Percentiles rank a stretch among this genome's conserved stretches.
phyloP scores from a whole-genome alignment of 2,113 vertebrate genomes.

The Eurystomus gularis region DNA sequence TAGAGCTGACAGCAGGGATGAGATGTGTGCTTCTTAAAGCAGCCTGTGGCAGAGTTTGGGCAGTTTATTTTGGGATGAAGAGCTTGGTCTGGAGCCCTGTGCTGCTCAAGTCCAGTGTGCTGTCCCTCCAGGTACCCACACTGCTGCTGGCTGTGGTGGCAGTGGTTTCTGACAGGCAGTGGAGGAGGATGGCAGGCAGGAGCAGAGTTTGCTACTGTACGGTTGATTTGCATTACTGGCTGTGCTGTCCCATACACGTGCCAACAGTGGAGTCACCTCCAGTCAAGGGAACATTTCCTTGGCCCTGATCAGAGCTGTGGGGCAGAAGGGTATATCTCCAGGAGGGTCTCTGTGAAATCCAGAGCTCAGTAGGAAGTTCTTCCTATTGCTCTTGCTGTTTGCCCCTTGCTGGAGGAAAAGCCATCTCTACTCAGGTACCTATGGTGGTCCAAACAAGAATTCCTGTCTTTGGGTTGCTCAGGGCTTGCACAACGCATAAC shows the following conservation, averaged over 20 bases:
- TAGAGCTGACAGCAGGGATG: not conserved
- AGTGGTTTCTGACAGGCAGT: not conserved
- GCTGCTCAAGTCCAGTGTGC: not conserved
- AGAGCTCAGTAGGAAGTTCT: not conserved
- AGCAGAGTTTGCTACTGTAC: accelerated
- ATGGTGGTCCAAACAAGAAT: not conserved
- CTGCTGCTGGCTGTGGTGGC: not conserved
- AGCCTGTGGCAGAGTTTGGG: not conserved
- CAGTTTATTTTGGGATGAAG: not conserved
- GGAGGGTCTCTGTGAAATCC: not conserved
- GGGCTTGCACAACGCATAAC: not conserved
- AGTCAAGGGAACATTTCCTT: not conserved
- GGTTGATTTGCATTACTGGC: not conserved
- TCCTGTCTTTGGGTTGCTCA: not conserved
- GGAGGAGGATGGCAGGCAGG: not conserved
- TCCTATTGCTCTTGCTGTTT: not conserved
- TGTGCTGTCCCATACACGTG: not conserved
- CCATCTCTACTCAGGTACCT: not conserved
- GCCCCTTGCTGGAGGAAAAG: not conserved
- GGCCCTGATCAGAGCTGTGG: not conserved
- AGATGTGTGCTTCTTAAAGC: not conserved
- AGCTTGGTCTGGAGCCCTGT: not conserved
- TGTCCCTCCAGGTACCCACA: not conserved
- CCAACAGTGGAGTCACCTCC: not conserved
- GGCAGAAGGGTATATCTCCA: not conserved